These are phyloP conservation scores for Scomber japonicus DNA, from an alignment of 2,113 vertebrate species.

Conservation along the genomic window DNA sequence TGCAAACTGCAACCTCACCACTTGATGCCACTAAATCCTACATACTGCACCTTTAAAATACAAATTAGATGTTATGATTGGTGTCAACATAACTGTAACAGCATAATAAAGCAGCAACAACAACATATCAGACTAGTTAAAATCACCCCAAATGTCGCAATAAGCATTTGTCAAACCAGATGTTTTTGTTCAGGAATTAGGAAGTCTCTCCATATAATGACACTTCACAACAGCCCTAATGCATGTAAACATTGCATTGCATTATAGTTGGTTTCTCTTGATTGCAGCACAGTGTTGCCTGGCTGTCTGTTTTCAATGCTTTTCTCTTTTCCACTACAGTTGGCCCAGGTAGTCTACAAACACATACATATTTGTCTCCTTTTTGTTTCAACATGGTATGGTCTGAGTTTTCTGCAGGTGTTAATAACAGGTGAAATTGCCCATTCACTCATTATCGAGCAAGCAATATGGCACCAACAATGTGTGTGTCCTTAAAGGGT, in stretches of 20 bases:
- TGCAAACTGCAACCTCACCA: too few species aligned
- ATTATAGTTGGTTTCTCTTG: conserved; percentile 18
- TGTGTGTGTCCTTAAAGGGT: not conserved
- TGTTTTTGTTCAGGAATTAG: conserved; percentile 33
- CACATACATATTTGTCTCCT: not conserved
- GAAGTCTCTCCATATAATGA: conserved; percentile 19
- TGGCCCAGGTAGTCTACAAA: not conserved
- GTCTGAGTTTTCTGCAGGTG: not conserved
- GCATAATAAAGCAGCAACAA: conserved; percentile 4
- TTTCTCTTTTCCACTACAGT: not conserved
- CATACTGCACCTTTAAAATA: not conserved
- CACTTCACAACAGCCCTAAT: conserved; percentile 20
- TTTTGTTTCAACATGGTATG: not conserved
- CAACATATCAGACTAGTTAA: conserved; percentile 8
- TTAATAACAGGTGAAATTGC: not conserved
- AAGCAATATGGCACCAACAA: not conserved
- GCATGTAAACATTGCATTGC: conserved; percentile 35
- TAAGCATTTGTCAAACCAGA: conserved; percentile 14
- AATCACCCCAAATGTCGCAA: conserved; percentile 26
- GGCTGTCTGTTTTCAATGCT: not conserved
- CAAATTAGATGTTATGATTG: conserved; percentile 8
- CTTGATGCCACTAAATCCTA: too few species aligned
- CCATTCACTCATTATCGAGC: not conserved
- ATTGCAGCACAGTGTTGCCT: conserved; percentile 4
- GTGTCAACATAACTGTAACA: conserved; percentile 5